Evolutionary conservation across 2,888 invertebrate species (phyloP), one percentile per base, ranked within the genome.

Genomic region (Acanthoscelides obtectus): DNA sequence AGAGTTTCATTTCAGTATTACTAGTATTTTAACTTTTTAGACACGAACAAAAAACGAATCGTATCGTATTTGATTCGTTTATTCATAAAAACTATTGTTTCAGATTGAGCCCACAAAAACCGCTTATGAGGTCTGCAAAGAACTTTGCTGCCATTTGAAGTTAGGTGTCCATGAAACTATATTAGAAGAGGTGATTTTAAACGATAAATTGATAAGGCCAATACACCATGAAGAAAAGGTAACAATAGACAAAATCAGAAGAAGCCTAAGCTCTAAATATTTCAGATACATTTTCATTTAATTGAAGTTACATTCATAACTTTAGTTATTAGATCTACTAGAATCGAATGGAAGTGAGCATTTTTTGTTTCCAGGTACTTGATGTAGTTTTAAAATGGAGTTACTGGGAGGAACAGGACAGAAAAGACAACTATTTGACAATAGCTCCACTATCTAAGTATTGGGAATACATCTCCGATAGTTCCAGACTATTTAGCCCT

Each of bases 331-430:
- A 12, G 1, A 12, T 45, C 17, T 12, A 1, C 17, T 12, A 45
- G 45, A 45, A 45, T 45, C 17, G 45, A 5, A 45, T 45, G 3
- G 17, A 45, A 45, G 17, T 45, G 17, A 45, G 45, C 17, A 17
- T 12, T n/a, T 20, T 22, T 66, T 19, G 22, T 70, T 78, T 77
- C 68, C 70, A 85, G 85, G 82, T 91, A 0, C 83, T 92, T 1
- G 90, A 92, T 77, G 89, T 90, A 0, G 92, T 93, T 0, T 86
- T 93, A 0, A 89, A 93, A 70, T 97, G 97, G 97, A 91, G 94
- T 0, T 93, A 93, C 80, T 97, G 97, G 96, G 92, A 94, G 69
- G 92, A 93, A 73, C 90, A 90, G n/a, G 95, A 96, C 84, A 88
- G 95, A 63, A 94, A 93, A 82, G 91, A 94, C 78, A 96, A 95